Percentiles rank a stretch among this genome's conserved stretches.
Evolutionary conservation across 2,797 vertebrate genomes (phyloP).

Genomic region (Gymnothorax javanicus): DNA sequence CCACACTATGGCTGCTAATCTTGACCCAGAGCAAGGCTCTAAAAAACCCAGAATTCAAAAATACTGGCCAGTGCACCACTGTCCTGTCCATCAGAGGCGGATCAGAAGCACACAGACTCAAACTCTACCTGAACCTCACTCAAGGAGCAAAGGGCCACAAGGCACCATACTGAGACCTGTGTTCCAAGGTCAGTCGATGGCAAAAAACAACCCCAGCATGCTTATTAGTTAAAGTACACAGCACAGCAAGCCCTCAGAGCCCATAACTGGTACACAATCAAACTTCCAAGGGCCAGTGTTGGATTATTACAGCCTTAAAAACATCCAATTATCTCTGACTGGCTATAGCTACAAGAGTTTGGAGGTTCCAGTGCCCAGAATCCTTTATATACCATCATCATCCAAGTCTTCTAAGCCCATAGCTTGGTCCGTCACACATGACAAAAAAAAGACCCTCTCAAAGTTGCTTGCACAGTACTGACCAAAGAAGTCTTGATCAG

Average conservation of each 20-base stretch:
- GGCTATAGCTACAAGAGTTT: background rate
- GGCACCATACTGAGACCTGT: background rate
- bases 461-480: conserved; percentile 4
- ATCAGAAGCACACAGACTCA: background rate
- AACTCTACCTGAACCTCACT: background rate
- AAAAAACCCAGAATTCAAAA: background rate
- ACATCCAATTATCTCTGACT: background rate
- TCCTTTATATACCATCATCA: background rate
- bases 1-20: too few species aligned
- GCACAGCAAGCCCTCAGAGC: background rate
- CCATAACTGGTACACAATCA: background rate
- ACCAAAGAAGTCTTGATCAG: conserved; percentile 8
- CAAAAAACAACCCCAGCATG: background rate
- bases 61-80: background rate
- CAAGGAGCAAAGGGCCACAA: background rate
- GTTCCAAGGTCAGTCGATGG: conserved; percentile 8
- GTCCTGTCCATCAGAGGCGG: background rate
- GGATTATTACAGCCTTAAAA: too few species aligned
- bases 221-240: background rate
- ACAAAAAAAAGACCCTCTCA: background rate
- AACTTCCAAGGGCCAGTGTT: background rate
- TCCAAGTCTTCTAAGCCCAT: background rate
- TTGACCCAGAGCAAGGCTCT: too few species aligned
- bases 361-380: background rate
- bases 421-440: background rate